These are phyloP conservation scores for Crepidodera aurea DNA, from an alignment of 2,888 invertebrate species.

Conservation along the genomic window DNA sequence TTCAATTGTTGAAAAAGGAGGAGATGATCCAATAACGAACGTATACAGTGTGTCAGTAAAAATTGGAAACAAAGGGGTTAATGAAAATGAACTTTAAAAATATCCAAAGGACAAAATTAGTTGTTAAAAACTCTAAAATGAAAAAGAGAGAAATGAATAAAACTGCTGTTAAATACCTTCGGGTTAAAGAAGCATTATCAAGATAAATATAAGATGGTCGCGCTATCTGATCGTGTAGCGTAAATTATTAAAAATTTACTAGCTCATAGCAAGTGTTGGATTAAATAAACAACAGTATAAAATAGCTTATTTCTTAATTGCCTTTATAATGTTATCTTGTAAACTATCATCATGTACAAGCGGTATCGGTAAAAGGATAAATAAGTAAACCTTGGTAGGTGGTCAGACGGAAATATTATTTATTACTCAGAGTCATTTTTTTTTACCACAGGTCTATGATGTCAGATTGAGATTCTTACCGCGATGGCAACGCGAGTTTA, in stretches of 20 bases:
- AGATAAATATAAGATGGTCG: not conserved
- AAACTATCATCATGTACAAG: conserved; percentile 25
- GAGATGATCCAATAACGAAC: too few relatives aligned
- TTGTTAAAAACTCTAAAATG: too few relatives aligned
- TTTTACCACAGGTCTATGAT: conserved; percentile 5
- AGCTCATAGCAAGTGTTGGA: conserved; percentile 31
- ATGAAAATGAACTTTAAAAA: too few relatives aligned
- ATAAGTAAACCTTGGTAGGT: conserved; percentile 32
- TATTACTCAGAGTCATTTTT: conserved; percentile 11
- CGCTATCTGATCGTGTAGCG: not conserved
- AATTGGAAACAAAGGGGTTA: too few relatives aligned
- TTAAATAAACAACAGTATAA: conserved; percentile 32
- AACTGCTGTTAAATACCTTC: not conserved
- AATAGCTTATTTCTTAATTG: conserved; percentile 35
- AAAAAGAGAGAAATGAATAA: not conserved
- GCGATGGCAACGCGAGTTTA: too few relatives aligned
- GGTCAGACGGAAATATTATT: conserved; percentile 28
- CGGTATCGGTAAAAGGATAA: conserved; percentile 19
- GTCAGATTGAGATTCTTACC: conserved; percentile 3
- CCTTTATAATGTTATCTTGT: conserved; percentile 35
- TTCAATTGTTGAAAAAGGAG: conserved; percentile 13
- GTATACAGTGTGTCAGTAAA: too few relatives aligned
- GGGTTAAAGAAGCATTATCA: not conserved
- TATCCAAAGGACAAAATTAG: too few relatives aligned
- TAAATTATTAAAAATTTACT: conserved; percentile 28